Base-by-base conservation (phyloP, 2,888 invertebrate genomes). In the Thecophora atra region DNA sequence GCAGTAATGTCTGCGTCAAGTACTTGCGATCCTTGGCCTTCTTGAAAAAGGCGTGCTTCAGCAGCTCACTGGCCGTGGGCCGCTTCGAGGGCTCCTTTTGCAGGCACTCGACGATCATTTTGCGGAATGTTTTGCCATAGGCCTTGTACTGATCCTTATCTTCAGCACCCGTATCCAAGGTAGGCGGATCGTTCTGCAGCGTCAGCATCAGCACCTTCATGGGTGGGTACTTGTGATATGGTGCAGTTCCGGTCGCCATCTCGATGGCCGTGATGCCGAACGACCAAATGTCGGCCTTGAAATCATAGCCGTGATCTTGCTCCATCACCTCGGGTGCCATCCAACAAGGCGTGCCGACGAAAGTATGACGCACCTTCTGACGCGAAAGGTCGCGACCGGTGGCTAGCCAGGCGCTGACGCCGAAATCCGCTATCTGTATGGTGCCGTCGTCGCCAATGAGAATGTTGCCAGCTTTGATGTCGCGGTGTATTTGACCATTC, bases 291-390 rank as follows among this genome's bases (percentile, higher is more conserved):
- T 90, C 90, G 3, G 98, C 99, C 88, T 99, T 99, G 87, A 97
- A 99, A 87, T 99, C 98, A 83, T 99, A 99, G 2, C 99, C 99
- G 83, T 96, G 95, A 84, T 96, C 95, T 92, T 97, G 97, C 88
- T 97, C 96, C 98, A 99, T 99, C 77, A 99, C 99, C 89, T 99
- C 99, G 1, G 99, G 99, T 2, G 99, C 98, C 98, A 98, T 98
- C 98, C 98, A 99, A 84, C 98, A 99, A 0, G 98, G 98, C 0
- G 99, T 99, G 15, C 99, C 99, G 1, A 99, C 99, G 87, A 99
- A 99, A 0, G 98, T 98, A 85, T 99, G 98, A 54, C 99, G 89
- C 26, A 97, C 95, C 88, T 96, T 96, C 87, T 98, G 97, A 64
- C 98, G 89, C 6, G 96, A 96, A 74, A 96, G 88, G 86, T 98